Evolutionary conservation across 1,140 invertebrate genomes (phyloP), one percentile per base, ranked within the genome.

Genomic region (Drosophila lacteicornis): DNA sequence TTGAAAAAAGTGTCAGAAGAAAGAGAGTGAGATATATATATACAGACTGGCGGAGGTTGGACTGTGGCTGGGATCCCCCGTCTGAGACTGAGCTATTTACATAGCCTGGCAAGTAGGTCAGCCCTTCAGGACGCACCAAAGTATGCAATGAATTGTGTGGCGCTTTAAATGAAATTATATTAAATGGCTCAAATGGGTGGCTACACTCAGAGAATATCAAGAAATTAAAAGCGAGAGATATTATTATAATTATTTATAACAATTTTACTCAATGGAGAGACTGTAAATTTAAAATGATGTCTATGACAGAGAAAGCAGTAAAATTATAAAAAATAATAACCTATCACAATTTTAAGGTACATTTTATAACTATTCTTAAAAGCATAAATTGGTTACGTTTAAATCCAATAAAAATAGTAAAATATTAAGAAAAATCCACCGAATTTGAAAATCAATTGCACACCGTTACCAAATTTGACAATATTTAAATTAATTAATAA

Each of bases 101-200:
- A 71, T 71, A 61, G 57, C 33, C 49, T 22, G 42, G 58, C 40
- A 86, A 88, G 73, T 83, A 66, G 77, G 84, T 83, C 83, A 85
- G 70, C 57, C 61, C 71, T 70, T 77, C 67, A 69, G 70, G 66
- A 69, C 77, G 76, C 84, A 74, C 76, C 63, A 70, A 88, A 87
- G 80, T 88, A 87, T 88, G 84, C 84, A 77, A 77, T 74, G 80
- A 80, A 83, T 88, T 80, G 80, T 58, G 80, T 19, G 75, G 56
- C 65, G 57, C 67, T 74, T 88, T 77, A 83, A 83, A 67, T 70
- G 7, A 75, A 83, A 75, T 82, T 69, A 70, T 82, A 69, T 83
- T 47, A 77, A 75, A 79, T 79, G 60, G 49, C 62, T 82, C 9
- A 57, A 82, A 83, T 65, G 51, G 4, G n/a, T 40, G 56, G n/a